Evolutionary conservation across 2,888 invertebrate species (phyloP), one percentile per base, ranked within the genome.

Genomic region (Elgonia sp.): DNA sequence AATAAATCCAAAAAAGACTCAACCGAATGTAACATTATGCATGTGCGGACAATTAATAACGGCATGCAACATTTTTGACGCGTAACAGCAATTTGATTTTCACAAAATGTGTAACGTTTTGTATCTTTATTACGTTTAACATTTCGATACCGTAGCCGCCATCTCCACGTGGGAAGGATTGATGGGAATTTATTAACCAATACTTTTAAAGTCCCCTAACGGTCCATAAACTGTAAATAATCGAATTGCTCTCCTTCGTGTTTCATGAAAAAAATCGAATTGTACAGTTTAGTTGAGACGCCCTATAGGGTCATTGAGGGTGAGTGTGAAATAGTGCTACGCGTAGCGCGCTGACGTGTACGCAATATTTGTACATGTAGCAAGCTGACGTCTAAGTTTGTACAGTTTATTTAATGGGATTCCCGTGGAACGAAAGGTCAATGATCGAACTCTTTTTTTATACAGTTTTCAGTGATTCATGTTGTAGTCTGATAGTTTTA

Each of bases 221-320:
- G 46, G 83, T 53, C 55, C 53, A 75, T 87, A 84, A 75, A 79
- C 73, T 72, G 69, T 83, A 84, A 87, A 87, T 83, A 87, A 87
- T 87, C 79, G 87, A 69, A 50, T 73, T 29, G 46, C 53, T 53
- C 55, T 80, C 69, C 60, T 86, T 57, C 79, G 29, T 87, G 73
- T 83, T 87, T 83, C 79, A 73, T 69, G 82, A n/a, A 86, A 73
- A 86, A 87, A 87, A 87, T 87, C 67, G 79, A 83, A 87, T 72
- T 57, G 86, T 73, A 53, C 86, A 67, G 53, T 87, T 86, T 77
- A 72, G 77, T 62, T 77, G 77, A 76, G 77, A 82, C 70, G 21
- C 65, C 82, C 83, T 60, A 42, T 39, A 60, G 79, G 77, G 79
- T 72, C 65, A 70, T 37, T 6, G 60, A 82, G 86, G 86, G 86